Base-by-base conservation (phyloP, 2,797 vertebrate species). In the Vultur gryphus region DNA sequence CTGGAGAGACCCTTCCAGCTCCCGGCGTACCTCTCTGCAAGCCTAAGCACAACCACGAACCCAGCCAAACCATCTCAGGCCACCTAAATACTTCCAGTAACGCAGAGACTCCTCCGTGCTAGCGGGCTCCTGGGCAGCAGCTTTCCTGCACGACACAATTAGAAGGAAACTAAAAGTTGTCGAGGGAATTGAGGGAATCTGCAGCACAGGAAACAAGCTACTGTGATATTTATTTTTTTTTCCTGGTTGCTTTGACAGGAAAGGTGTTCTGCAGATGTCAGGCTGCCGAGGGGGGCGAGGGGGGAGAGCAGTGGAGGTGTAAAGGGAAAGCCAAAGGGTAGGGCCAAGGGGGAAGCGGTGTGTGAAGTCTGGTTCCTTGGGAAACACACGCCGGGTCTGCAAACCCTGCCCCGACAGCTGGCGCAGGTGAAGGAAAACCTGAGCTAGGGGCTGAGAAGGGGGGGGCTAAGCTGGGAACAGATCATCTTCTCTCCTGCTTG, bases 261-360 rank as follows among this genome's bases (percentile, higher is more conserved):
- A 93, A 93, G 91, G 80, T 96, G 84, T 78, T 87, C 79, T 75
- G 80, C 77, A 94, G 89, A 87, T 79, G 88, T 71, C 79, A 49
- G 69, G 80, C 46, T 77, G 75, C 37, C 2, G 11, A 37, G 31
- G 59, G 16, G 43, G 35, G 21, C 1, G 23, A 64, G 25, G 39
- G 54, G 37, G 23, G 24, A 10, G 51, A 81, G 54, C 58, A 35
- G 51, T 9, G 62, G 85, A 95, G 84, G 86, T 64, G 89, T 82
- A 78, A 90, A 89, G 64, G 79, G 66, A 94, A 97, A 92, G 95
- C 52, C 86, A 93, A 96, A 96, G 93, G 92, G 72, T 75, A 94
- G 44, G 82, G 70, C 66, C 72, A 80, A 66, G 78, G 72, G 82
- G 44, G 59, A 67, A 66, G 71, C 6, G 8, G 48, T 23, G 33